phyloP scores from a whole-genome alignment of 2,888 invertebrate genomes.

The Lycaena phlaeas region DNA sequence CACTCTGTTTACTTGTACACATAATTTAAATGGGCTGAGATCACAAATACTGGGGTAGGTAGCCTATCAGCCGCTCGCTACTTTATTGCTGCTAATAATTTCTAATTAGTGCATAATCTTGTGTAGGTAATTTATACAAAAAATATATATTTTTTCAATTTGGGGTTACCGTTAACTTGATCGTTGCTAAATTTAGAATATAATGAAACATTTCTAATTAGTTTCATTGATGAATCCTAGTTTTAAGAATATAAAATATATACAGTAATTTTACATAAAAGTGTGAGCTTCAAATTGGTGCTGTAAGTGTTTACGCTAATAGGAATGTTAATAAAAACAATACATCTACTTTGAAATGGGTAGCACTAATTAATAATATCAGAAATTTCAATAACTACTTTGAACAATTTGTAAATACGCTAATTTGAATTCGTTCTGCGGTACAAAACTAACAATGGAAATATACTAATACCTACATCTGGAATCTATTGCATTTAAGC shows the following conservation, averaged over 20 bases:
- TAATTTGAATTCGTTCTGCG: not conserved
- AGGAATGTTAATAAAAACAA: slow-evolving; percentile 7
- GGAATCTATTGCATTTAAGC: not conserved
- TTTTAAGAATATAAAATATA: not conserved
- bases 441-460: not conserved
- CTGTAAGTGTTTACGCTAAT: slow-evolving; percentile 1
- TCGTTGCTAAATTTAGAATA: slow-evolving; percentile 6
- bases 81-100: not conserved
- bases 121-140: slow-evolving; percentile 3
- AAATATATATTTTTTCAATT: slow-evolving; percentile 6
- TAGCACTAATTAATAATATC: not conserved
- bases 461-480: not conserved
- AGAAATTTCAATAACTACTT: not conserved
- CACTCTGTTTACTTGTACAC: too few species aligned
- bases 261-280: slow-evolving; percentile 5
- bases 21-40: too few species aligned
- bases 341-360: slow-evolving; percentile 2
- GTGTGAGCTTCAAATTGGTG: too few species aligned
- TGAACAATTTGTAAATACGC: not conserved
- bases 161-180: not conserved
- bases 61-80: slow-evolving; percentile 1
- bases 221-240: not conserved
- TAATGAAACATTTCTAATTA: not conserved
- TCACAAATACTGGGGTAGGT: slow-evolving; percentile 7
- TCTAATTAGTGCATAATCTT: slow-evolving; percentile 2